phyloP scores from a whole-genome alignment of 2,888 invertebrate species.

The Callyntrura guangdongensis region DNA sequence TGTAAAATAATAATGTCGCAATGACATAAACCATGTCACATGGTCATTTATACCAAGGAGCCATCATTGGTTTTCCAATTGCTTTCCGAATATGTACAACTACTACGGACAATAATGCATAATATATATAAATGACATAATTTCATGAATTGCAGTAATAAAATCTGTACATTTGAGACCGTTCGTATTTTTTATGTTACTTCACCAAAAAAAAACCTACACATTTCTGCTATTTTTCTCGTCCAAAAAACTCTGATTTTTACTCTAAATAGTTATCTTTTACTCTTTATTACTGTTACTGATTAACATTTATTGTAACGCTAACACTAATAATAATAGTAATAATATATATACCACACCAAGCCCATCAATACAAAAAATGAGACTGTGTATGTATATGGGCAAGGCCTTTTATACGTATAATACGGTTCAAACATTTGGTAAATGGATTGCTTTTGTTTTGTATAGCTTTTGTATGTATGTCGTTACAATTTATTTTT shows the following conservation, averaged over 20 bases:
- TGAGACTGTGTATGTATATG: conserved; percentile 52
- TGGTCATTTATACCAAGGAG: not conserved
- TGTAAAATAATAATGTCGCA: conserved; percentile 22
- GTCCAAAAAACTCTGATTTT: conserved; percentile 2
- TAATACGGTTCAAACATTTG: conserved; percentile 78
- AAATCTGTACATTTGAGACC: conserved; percentile 76
- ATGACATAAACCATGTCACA: not conserved
- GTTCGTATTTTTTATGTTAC: not conserved
- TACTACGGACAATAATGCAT: too few relatives aligned
- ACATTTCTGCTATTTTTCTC: conserved; percentile 13
- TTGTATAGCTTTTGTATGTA: conserved; percentile 60
- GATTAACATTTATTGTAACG: conserved; percentile 38
- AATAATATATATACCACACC: conserved; percentile 70
- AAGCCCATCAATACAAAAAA: conserved; percentile 68
- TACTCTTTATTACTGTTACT: conserved; percentile 36
- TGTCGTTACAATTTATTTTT: conserved; percentile 18
- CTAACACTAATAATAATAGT: not conserved
- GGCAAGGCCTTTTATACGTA: conserved; percentile 79
- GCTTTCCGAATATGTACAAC: too few relatives aligned
- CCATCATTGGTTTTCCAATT: too few relatives aligned
- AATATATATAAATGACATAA: not conserved
- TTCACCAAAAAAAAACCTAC: not conserved
- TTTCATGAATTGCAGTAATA: conserved; percentile 37
- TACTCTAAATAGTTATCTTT: not conserved
- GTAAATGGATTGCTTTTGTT: conserved; percentile 78